Percentiles rank a stretch among this genome's conserved stretches.
Evolutionary conservation across 2,113 vertebrate species (phyloP).

Genomic region (Tor tambroides): DNA sequence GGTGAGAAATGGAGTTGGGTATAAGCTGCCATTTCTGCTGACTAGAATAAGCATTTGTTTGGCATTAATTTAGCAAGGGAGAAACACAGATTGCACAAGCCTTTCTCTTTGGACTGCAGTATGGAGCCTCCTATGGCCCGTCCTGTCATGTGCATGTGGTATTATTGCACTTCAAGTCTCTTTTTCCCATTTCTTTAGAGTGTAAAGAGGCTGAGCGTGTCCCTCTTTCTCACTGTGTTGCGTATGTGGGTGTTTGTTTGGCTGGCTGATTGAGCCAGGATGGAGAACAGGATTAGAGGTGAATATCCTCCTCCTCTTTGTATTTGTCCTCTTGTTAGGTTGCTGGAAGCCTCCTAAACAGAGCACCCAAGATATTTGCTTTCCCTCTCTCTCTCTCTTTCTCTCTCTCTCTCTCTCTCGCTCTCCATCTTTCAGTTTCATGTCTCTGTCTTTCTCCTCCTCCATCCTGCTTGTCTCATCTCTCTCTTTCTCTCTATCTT

Average conservation of each 20-base stretch:
- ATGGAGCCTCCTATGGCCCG: background rate
- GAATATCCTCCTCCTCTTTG: conserved; percentile 43
- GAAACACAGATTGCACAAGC: conserved; percentile 19
- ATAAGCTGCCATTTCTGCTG: conserved; percentile 46
- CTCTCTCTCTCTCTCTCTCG: conserved; percentile 37
- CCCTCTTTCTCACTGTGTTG: conserved; percentile 39
- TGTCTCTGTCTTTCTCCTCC: conserved; percentile 53
- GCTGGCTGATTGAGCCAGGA: conserved; percentile 52
- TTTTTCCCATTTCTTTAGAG: conserved; percentile 35
- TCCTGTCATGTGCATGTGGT: conserved; percentile 15
- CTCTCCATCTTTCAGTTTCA: conserved; percentile 38
- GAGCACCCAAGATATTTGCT: background rate
- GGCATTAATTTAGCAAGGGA: conserved; percentile 51
- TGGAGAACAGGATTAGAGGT: conserved; percentile 54
- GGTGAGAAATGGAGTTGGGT: conserved; percentile 55
- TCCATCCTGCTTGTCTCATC: background rate
- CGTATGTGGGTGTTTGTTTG: conserved; percentile 39
- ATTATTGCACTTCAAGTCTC: conserved; percentile 14
- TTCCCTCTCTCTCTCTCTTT: conserved; percentile 61
- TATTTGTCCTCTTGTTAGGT: conserved; percentile 33
- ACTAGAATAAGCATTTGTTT: conserved; percentile 52
- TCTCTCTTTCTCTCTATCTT: conserved; percentile 5
- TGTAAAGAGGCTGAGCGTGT: conserved; percentile 37
- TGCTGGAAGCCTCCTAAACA: conserved; percentile 34
- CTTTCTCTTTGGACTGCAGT: background rate